Evolutionary conservation across 2,888 invertebrate genomes (phyloP).

Genomic region (Strigamia maritima): DNA sequence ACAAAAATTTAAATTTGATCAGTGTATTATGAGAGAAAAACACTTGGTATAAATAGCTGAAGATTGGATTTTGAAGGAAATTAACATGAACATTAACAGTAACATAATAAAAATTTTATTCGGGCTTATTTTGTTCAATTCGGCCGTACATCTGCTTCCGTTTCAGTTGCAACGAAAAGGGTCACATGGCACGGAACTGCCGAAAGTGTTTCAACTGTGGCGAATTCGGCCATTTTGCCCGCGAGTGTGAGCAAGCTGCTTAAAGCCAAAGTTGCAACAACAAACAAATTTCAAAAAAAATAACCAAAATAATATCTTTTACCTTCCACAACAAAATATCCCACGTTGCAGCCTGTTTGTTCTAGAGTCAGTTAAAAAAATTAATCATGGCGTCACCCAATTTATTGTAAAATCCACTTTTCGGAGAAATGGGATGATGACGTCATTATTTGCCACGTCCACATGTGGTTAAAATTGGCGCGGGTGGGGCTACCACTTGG

Average conservation of each 20-base stretch:
- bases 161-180: slow-evolving; percentile 53
- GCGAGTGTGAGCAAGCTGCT: slow-evolving; percentile 48
- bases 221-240: slow-evolving; percentile 54
- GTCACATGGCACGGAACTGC: slow-evolving; percentile 55
- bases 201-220: slow-evolving; percentile 55
- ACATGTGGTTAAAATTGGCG: slow-evolving; percentile 23
- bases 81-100: neutral
- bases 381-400: slow-evolving; percentile 31
- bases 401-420: slow-evolving; percentile 20
- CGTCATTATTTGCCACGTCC: slow-evolving; percentile 25
- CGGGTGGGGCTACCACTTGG: slow-evolving; percentile 31
- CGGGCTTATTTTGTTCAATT: neutral
- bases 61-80: neutral
- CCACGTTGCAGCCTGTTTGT: slow-evolving; percentile 41
- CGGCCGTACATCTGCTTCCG: neutral
- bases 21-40: neutral
- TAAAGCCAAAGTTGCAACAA: slow-evolving; percentile 36
- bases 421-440: slow-evolving; percentile 20
- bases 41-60: neutral
- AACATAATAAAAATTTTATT: neutral
- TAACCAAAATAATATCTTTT: slow-evolving; percentile 39
- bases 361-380: slow-evolving; percentile 35
- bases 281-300: slow-evolving; percentile 38
- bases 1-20: too few relatives aligned
- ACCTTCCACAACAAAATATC: slow-evolving; percentile 38